A percentile compares a stretch with the other conserved stretches of the same genome.
These are phyloP conservation scores for Onthophagus taurus DNA, from an alignment of 1,140 invertebrate genomes.

Conservation along the genomic window DNA sequence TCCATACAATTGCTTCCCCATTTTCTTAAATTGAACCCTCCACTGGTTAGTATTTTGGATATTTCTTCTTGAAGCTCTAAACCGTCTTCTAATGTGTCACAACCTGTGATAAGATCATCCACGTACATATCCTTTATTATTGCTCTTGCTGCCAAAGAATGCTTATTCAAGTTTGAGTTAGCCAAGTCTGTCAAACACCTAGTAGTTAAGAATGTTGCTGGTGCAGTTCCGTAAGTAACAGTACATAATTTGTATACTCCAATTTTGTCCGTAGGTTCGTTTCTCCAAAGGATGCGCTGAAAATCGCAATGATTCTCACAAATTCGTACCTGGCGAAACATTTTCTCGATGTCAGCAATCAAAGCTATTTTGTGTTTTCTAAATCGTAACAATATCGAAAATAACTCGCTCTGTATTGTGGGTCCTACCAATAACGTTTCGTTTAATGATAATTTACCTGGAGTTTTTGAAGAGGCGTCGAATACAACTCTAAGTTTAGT, in stretches of 20 bases:
- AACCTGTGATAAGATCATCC: too few species aligned
- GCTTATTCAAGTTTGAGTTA: too few species aligned
- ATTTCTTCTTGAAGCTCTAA: too few species aligned
- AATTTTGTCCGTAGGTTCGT: conserved; percentile 17
- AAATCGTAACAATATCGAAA: conserved; percentile 35
- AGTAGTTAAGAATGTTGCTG: conserved; percentile 21
- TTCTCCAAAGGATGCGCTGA: conserved; percentile 37
- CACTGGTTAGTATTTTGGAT: too few species aligned
- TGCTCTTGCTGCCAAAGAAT: too few species aligned
- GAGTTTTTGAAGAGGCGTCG: conserved; percentile 20
- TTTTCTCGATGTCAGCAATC: conserved; percentile 36
- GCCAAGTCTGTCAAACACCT: too few species aligned
- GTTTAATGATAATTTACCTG: conserved; percentile 23
- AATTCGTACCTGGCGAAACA: conserved; percentile 34
- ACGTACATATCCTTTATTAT: too few species aligned
- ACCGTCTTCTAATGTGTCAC: too few species aligned
- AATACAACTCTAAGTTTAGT: conserved; percentile 30
- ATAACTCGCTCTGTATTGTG: conserved; percentile 20
- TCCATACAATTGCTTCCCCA: too few species aligned
- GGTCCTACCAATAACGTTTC: conserved; percentile 20
- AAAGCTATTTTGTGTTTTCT: conserved; percentile 30
- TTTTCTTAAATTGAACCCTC: too few species aligned
- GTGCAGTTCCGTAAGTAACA: conserved; percentile 17
- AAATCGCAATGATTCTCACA: conserved; percentile 17
- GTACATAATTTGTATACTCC: conserved; percentile 17